A percentile compares a stretch with the other conserved stretches of the same genome.
phyloP scores from a whole-genome alignment of 2,797 vertebrate species.

The Xenentodon cancila region DNA sequence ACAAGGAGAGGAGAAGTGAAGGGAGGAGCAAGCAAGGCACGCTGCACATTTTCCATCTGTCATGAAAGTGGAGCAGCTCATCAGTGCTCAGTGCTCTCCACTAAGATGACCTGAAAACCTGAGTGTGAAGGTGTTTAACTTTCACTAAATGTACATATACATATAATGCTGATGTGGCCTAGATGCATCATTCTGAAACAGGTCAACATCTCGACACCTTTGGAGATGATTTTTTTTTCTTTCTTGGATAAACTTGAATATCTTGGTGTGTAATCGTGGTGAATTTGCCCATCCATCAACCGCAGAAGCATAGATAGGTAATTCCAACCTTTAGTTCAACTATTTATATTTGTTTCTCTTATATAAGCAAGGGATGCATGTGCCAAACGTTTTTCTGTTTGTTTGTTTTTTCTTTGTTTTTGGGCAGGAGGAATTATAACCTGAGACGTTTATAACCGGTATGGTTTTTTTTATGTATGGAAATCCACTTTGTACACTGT shows the following conservation, averaged over 20 bases:
- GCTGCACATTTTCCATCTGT: conserved; percentile 85
- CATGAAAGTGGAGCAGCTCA: conserved; percentile 85
- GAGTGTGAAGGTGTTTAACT: conserved; percentile 35
- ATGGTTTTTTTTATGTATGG: not conserved
- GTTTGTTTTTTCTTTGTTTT: no score
- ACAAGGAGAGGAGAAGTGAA: conserved; percentile 44
- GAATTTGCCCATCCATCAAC: conserved; percentile 18
- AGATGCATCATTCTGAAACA: conserved; percentile 3
- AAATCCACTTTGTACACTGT: conserved; percentile 47
- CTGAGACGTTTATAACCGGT: no score
- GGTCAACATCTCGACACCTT: not conserved
- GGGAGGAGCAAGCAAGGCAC: conserved; percentile 54
- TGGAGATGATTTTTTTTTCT: no score
- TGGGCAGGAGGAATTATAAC: no score
- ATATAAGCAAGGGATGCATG: no score
- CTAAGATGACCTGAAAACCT: conserved; percentile 77
- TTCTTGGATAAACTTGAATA: no score
- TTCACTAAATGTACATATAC: conserved; percentile 32
- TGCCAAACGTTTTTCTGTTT: no score
- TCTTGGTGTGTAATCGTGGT: conserved; percentile 6
- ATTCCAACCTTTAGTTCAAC: no score
- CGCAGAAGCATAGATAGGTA: conserved; percentile 33
- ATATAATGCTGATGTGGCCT: conserved; percentile 34
- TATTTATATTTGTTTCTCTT: no score
- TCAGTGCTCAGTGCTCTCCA: conserved; percentile 80